Evolutionary conservation across 2,888 invertebrate species (phyloP).

Genomic region (Pandemis heparana): DNA sequence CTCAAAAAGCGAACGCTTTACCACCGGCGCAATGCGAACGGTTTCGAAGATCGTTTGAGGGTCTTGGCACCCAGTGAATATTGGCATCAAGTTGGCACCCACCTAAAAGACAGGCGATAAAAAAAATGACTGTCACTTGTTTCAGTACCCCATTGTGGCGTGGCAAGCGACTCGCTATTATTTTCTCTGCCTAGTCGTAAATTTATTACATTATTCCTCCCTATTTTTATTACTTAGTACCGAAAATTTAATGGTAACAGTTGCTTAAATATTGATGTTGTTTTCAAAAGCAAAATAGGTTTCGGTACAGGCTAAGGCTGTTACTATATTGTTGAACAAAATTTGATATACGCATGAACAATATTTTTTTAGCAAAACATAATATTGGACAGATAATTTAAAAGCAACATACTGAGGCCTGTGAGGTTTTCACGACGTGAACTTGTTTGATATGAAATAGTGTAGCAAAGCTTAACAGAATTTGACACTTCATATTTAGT

Average conservation of each 20-base stretch:
- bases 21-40: background rate
- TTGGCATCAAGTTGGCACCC: too few species aligned
- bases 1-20: background rate
- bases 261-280: background rate
- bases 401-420: slow-evolving; percentile 23
- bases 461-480: background rate
- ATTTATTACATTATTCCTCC: too few species aligned
- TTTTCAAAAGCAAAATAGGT: slow-evolving; percentile 11
- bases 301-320: background rate
- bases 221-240: background rate
- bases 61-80: too few species aligned
- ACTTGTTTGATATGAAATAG: slow-evolving; percentile 16
- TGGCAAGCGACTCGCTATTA: too few species aligned
- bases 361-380: slow-evolving; percentile 12
- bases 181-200: too few species aligned
- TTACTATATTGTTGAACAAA: background rate
- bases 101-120: background rate
- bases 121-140: background rate
- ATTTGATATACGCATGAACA: slow-evolving; percentile 9
- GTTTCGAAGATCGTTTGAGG: background rate
- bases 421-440: background rate
- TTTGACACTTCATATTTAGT: background rate
- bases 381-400: slow-evolving; percentile 24
- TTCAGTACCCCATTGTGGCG: background rate
- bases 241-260: too few species aligned